phyloP scores from a whole-genome alignment of 92 coral and sea anemone genomes.

The Heliopora coerulea region DNA sequence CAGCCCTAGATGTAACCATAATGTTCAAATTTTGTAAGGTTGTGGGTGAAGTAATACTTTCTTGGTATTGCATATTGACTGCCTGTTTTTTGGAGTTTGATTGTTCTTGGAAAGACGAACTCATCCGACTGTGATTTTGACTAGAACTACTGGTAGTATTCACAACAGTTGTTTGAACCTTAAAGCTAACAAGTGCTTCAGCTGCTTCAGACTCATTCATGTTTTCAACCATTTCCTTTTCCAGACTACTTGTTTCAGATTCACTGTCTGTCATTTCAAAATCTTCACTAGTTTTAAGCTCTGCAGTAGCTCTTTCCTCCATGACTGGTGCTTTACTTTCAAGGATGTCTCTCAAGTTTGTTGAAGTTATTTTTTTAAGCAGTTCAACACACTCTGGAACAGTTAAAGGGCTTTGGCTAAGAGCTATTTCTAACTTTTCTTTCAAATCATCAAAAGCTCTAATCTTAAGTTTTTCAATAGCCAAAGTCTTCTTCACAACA shows the following conservation, averaged over 20 bases:
- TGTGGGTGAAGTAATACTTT: not conserved
- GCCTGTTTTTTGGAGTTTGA: not conserved
- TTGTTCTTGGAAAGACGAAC: not conserved
- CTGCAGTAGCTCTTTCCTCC: constrained; percentile 11
- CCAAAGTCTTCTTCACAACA: not conserved
- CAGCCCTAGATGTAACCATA: not conserved
- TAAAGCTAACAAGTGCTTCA: constrained; percentile 84
- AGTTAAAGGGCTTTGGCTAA: constrained; percentile 14
- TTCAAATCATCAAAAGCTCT: constrained; percentile 35
- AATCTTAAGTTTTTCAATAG: constrained; percentile 30
- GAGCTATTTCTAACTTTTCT: constrained; percentile 29
- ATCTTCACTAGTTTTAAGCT: constrained; percentile 8
- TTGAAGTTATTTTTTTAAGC: constrained; percentile 10
- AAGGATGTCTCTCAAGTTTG: constrained; percentile 7
- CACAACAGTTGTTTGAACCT: constrained; percentile 43
- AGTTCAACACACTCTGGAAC: constrained; percentile 36
- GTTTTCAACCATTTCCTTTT: not conserved
- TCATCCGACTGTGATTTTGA: not conserved
- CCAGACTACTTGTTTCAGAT: constrained; percentile 3
- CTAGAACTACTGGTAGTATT: not conserved
- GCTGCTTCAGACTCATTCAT: constrained; percentile 66
- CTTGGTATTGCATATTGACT: not conserved
- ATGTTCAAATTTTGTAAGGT: not conserved
- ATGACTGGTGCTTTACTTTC: constrained; percentile 17
- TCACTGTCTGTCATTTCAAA: constrained; percentile 22